Conservation (phyloP, 2,888 invertebrate genomes). For the Adelphocoris suturalis region DNA sequence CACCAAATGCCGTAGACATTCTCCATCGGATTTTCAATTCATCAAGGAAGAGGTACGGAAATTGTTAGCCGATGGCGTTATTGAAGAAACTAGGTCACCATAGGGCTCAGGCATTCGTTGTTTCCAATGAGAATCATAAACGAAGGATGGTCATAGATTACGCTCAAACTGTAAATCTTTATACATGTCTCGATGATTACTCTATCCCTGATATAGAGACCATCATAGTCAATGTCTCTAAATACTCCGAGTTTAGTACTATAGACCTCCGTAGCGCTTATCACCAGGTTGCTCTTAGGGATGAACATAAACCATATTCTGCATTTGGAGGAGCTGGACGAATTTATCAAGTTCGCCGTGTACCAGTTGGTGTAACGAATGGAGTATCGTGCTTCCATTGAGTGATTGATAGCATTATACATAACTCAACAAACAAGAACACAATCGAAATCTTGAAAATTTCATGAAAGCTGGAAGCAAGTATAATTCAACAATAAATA, state of each 20-base stretch:
- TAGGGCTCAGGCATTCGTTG: constrained; percentile 56
- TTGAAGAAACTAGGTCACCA: constrained; percentile 64
- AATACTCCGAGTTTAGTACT: constrained; percentile 71
- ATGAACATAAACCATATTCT: constrained; percentile 71
- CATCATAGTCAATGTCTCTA: constrained; percentile 70
- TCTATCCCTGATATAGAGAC: constrained; percentile 72
- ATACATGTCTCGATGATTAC: constrained; percentile 70
- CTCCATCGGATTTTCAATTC: not conserved
- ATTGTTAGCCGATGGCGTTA: constrained; percentile 28
- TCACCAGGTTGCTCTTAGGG: constrained; percentile 72
- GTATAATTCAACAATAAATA: not conserved
- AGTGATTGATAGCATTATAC: constrained; percentile 66
- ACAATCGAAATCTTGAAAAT: not conserved
- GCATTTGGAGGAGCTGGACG: constrained; percentile 73
- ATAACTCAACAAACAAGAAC: not conserved
- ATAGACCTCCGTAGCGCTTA: constrained; percentile 64
- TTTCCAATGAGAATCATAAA: not conserved
- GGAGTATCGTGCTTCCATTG: constrained; percentile 72
- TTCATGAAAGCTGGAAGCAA: not conserved
- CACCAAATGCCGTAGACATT: not conserved
- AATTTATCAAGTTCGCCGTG: constrained; percentile 72
- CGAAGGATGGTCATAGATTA: constrained; percentile 40
- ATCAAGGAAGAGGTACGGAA: not conserved
- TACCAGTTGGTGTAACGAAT: constrained; percentile 74
- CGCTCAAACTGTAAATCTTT: constrained; percentile 22